Evolutionary conservation across 2,113 vertebrate genomes (phyloP).

Genomic region (Corynorhinus townsendii): DNA sequence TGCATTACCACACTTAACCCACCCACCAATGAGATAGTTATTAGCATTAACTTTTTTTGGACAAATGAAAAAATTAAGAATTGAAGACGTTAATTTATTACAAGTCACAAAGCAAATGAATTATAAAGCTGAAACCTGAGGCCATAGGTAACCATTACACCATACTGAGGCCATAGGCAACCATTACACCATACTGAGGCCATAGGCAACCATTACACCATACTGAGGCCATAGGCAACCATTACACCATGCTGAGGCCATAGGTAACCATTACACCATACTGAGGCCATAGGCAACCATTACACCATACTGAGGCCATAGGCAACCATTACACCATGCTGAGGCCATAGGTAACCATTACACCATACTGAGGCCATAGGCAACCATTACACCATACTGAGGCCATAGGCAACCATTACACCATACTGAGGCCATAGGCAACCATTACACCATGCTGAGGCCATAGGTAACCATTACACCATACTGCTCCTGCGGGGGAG

Average conservation of each 20-base stretch:
- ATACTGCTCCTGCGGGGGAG: too few species aligned
- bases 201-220: not conserved
- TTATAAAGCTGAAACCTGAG: not conserved
- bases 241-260: not conserved
- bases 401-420: not conserved
- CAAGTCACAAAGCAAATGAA: not conserved
- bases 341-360: not conserved
- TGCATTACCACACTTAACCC: not conserved
- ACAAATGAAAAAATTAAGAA: not conserved
- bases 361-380: fast-evolving
- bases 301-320: not conserved
- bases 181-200: not conserved
- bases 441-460: not conserved
- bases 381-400: not conserved
- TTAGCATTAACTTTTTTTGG: not conserved
- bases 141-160: not conserved
- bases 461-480: not conserved
- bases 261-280: not conserved
- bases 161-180: not conserved
- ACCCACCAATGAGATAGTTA: not conserved
- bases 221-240: not conserved
- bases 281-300: not conserved
- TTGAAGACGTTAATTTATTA: not conserved
- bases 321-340: not conserved
- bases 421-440: not conserved